Conservation (phyloP, 2,888 invertebrate species). For the Lutraria lutraria region DNA sequence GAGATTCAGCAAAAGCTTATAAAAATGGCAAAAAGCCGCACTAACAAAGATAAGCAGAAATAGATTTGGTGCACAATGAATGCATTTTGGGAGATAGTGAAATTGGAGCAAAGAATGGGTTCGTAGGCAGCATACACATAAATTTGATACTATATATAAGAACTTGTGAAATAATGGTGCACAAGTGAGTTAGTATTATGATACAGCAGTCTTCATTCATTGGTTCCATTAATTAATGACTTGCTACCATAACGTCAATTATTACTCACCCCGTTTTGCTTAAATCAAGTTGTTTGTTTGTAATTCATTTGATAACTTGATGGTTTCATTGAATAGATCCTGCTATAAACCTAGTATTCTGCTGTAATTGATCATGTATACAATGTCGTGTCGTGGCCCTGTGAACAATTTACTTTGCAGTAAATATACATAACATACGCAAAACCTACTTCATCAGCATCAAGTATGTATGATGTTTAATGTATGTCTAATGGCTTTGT, state of each 20-base stretch:
- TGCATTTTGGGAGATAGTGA: background rate
- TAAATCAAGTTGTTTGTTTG: no score
- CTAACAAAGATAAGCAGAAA: slow-evolving; percentile 61
- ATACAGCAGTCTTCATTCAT: background rate
- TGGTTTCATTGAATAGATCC: background rate
- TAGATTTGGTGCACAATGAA: background rate
- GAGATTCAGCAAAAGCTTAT: slow-evolving; percentile 74
- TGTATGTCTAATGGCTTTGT: background rate
- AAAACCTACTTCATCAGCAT: background rate
- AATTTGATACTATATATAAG: background rate
- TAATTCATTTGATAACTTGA: background rate
- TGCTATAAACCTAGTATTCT: background rate
- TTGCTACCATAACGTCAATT: background rate
- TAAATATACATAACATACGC: background rate
- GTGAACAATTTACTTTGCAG: background rate
- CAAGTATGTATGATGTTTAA: background rate
- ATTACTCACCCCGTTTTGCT: background rate
- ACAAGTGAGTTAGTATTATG: slow-evolving; percentile 5
- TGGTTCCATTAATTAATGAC: background rate
- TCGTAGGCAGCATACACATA: slow-evolving; percentile 40
- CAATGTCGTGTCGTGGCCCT: background rate
- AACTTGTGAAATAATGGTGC: background rate
- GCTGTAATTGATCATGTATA: background rate
- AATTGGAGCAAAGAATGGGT: background rate
- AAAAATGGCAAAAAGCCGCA: slow-evolving; percentile 61